Evolutionary conservation across 2,113 vertebrate genomes (phyloP), one percentile per base, ranked within the genome.

Genomic region (Sardina pilchardus): DNA sequence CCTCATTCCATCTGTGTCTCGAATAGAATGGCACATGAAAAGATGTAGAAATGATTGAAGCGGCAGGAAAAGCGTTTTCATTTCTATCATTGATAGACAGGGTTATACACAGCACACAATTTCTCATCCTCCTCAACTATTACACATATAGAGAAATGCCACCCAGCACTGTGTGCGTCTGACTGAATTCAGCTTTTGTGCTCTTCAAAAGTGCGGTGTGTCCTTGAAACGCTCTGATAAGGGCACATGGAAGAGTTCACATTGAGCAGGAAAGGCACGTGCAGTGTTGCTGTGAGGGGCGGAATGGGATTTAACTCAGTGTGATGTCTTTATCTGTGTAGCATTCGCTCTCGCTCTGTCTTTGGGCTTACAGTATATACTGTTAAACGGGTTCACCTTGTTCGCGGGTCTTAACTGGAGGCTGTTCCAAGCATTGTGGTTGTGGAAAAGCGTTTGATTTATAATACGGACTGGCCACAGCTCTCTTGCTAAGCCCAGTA

Each of bases 361-460:
- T 82, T 67, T 17, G 12, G 81, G 83, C 71, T 81, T 82, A n/a
- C n/a, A n/a, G n/a, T n/a, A n/a, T n/a, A n/a, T n/a, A 81, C 16
- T 30, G 78, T 83, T 81, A 85, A 86, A 85, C 26, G 48, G 88
- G 80, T 47, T 86, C 48, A 36, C 16, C n/a, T 88, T 81, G 12
- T 67, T 81, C 45, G 45, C 67, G 86, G 80, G 86, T 86, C 88
- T 53, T 81, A 42, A 50, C 88, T 81, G 30, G 83, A 19, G 85
- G 85, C 87, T 50, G 47, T 42, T 44, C 42, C 59, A 47, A 82
- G 47, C 45, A 44, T 83, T 85, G 81, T 56, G 56, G 42, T 63
- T 47, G 47, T 56, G 84, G 56, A 84, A 42, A 78, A 63, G 34
- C 47, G 81, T 86, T 80, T 85, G 85, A 81, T 85, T 82, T 82